Conservation (phyloP, 2,888 invertebrate species). For the Zaprionus obscuricornis region DNA sequence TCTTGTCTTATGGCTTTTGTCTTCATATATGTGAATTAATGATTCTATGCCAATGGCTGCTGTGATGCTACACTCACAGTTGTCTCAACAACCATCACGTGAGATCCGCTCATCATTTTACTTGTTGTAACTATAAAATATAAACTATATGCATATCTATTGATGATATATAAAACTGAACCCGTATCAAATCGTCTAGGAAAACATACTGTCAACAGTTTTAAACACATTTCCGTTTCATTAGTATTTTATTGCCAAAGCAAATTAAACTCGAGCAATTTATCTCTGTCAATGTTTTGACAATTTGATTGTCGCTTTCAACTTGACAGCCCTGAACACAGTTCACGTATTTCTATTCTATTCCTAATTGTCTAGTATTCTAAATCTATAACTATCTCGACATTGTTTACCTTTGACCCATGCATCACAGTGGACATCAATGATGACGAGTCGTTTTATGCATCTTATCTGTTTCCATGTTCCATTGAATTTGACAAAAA, state of each 20-base stretch:
- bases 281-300: conserved; percentile 62
- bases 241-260: conserved; percentile 33
- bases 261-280: conserved; percentile 35
- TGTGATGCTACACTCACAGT: conserved; percentile 16
- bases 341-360: conserved; percentile 10
- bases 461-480: conserved; percentile 13
- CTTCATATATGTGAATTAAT: conserved; percentile 57
- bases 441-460: not conserved
- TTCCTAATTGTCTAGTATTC: too few species aligned
- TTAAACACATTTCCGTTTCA: conserved; percentile 60
- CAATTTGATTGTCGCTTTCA: conserved; percentile 39
- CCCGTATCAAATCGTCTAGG: not conserved
- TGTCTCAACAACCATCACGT: conserved; percentile 42
- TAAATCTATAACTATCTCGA: too few species aligned
- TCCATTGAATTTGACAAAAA: too few species aligned
- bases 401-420: conserved; percentile 34
- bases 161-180: conserved; percentile 2
- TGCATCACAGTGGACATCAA: too few species aligned
- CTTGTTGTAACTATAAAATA: not conserved
- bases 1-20: conserved; percentile 27
- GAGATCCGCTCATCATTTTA: conserved; percentile 26
- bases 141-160: conserved; percentile 41
- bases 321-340: conserved; percentile 29
- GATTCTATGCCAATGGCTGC: conserved; percentile 62
- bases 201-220: conserved; percentile 35